These are phyloP conservation scores for Lithodes maja DNA, from an alignment of 2,888 invertebrate genomes.

Conservation along the genomic window DNA sequence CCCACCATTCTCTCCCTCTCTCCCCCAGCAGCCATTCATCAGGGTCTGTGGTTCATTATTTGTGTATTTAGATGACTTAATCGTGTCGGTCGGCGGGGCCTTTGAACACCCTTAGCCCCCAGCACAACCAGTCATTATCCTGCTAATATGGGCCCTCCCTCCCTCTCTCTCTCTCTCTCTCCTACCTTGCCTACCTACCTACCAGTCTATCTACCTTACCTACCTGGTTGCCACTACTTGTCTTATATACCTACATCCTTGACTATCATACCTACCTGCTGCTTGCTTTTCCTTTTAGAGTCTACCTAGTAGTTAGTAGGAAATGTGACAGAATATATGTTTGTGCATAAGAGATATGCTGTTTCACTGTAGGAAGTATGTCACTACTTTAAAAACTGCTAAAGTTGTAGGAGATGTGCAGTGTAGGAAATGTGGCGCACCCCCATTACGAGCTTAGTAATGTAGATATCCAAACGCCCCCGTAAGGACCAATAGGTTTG, in stretches of 20 bases:
- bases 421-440: too few relatives aligned
- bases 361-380: too few relatives aligned
- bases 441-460: too few relatives aligned
- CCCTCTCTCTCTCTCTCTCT: neutral
- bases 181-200: neutral
- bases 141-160: slow-evolving; percentile 11
- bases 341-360: too few relatives aligned
- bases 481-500: too few relatives aligned
- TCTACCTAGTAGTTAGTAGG: too few relatives aligned
- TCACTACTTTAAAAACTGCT: too few relatives aligned
- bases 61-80: slow-evolving; percentile 45
- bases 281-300: neutral
- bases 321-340: too few relatives aligned
- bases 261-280: neutral
- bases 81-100: slow-evolving; percentile 14
- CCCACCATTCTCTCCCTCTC: slow-evolving; percentile 1
- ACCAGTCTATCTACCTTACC: neutral
- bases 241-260: neutral
- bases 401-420: too few relatives aligned
- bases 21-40: slow-evolving; percentile 11
- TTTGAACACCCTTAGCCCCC: slow-evolving; percentile 13
- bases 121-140: slow-evolving; percentile 9
- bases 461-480: too few relatives aligned
- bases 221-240: neutral
- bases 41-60: slow-evolving; percentile 30